phyloP scores from a whole-genome alignment of 2,888 invertebrate species.

The Mesorhabditis sp. region DNA sequence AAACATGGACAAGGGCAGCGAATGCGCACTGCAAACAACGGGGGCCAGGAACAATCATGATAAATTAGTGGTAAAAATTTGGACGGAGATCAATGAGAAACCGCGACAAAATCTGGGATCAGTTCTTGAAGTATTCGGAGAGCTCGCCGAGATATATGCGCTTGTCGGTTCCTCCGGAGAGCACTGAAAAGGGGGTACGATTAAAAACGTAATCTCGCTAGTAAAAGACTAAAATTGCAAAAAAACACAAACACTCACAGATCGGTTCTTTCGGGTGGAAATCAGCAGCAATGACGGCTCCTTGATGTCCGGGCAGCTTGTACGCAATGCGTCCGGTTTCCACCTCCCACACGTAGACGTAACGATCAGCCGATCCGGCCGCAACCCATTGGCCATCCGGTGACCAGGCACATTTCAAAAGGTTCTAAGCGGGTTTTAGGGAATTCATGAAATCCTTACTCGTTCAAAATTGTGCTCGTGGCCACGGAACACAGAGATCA shows the following conservation, averaged over 20 bases:
- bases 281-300: slow-evolving; percentile 90
- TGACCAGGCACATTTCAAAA: slow-evolving; percentile 88
- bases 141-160: slow-evolving; percentile 92
- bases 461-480: slow-evolving; percentile 97
- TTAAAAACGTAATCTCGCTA: slow-evolving; percentile 9
- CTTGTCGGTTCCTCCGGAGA: slow-evolving; percentile 92
- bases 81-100: too few species aligned
- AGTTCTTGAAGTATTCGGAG: slow-evolving; percentile 58
- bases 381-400: slow-evolving; percentile 84
- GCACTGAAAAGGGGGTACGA: slow-evolving; percentile 65
- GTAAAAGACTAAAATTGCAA: neutral
- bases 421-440: slow-evolving; percentile 66
- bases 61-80: too few species aligned
- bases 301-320: slow-evolving; percentile 95
- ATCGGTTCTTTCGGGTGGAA: slow-evolving; percentile 92
- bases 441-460: slow-evolving; percentile 57
- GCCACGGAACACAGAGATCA: slow-evolving; percentile 80
- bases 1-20: too few species aligned
- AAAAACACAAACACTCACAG: slow-evolving; percentile 61
- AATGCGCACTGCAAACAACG: too few species aligned
- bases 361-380: slow-evolving; percentile 84
- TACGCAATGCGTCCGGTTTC: slow-evolving; percentile 84
- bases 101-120: neutral
- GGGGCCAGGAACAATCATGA: too few species aligned
- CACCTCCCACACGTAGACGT: slow-evolving; percentile 95